Evolutionary conservation across 1,140 invertebrate genomes (phyloP), one percentile per base, ranked within the genome.

Genomic region (Dysdera silvatica): DNA sequence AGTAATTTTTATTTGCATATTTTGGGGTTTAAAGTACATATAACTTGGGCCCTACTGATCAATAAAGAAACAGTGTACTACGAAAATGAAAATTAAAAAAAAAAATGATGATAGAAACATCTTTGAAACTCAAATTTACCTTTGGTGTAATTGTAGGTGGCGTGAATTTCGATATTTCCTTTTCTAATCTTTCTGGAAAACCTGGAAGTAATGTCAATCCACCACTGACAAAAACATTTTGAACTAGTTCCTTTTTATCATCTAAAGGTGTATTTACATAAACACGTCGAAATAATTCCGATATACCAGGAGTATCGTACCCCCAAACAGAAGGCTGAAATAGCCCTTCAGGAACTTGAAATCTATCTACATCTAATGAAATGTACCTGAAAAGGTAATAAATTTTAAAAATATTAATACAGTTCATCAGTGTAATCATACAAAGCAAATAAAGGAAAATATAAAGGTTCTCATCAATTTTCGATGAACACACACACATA

Each of bases 291-390:
- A 85, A 76, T 32, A 85, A 72, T 66, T 82, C 81, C 53, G 81
- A 82, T 12, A 85, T 66, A 31, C 80, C 80, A 45, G 80, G 79
- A 61, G 79, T 78, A 71, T 85, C 83, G 59, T 82, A 74, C 31
- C 82, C 83, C 80, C 82, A 85, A 29, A 79, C 68, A 61, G 82
- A 80, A 7, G 82, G 82, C 65, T 82, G 79, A 71, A 85, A 84
- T 31, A 85, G 74, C 18, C 83, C 83, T 70, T 85, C 83, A 4
- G 81, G 74, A 35, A 80, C 80, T 53, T 79, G 76, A 70, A 83
- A 82, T 61, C 80, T 62, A 18, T 74, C 77, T 31, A 69, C 66
- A 69, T 81, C 80, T 67, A 79, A 54, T 23, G 67, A 61, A 14
- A 75, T 68, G 41, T 64, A 65, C 31, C 72, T 74, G 59, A 49